Evolutionary conservation across 2,113 vertebrate genomes (phyloP), one percentile per base, ranked within the genome.

Genomic region (Rhynchomys soricoides): DNA sequence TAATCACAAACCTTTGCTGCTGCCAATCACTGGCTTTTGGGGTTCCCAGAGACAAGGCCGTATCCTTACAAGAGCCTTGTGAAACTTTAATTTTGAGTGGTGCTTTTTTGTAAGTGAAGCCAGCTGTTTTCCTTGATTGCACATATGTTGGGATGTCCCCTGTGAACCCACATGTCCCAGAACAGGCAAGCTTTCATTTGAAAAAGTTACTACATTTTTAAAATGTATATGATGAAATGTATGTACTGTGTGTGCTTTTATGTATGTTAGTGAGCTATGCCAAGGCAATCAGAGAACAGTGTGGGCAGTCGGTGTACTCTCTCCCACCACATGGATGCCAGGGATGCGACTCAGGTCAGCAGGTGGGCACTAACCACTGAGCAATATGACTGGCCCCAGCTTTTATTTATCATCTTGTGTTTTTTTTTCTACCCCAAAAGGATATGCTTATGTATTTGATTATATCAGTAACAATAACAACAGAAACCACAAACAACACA

Each of bases 371-470:
- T 50, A 48, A 52, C 85, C 50, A 52, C 77, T 52, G 45, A 34
- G 29, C 29, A 29, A 34, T 77, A 43, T 86, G 29, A 66, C 59
- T 43, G 40, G 13, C 40, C 7, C 22, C n/a, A 86, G 31, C 0
- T 52, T 52, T 26, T 9, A 52, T 45, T 77, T n/a, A 48, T 45
- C 17, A 77, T 75, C 22, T n/a, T 40, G 70, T 87, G 94, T 94
- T 97, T 96, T 93, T 93, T 97, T 96, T 96, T 24, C 73, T 81
- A 79, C 66, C 89, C 97, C 87, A 66, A 98, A 57, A 52, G 94
- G 83, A 86, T 96, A 98, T 97, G 90, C 96, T 98, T 97, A 97
- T 96, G 98, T 97, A 96, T 96, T 96, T 98, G 97, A 96, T 98
- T 97, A 97, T 96, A 98, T 96, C 91, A 86, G 95, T 98, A 98